Evolutionary conservation across 1,140 invertebrate species (phyloP).

Genomic region (Pectinophora gossypiella): DNA sequence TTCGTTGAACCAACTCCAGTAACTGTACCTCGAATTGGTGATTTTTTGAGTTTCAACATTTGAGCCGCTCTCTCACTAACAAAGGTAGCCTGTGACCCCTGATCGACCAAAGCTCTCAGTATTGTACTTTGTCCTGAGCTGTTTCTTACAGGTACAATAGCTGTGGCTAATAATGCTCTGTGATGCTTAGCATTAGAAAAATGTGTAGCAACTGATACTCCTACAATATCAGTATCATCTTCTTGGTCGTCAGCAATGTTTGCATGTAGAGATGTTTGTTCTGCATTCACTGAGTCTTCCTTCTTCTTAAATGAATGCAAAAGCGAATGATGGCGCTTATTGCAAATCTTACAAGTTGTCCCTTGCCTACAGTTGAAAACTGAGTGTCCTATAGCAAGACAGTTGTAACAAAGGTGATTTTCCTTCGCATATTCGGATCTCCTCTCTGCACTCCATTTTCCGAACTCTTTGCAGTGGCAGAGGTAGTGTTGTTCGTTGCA

Average conservation of each 20-base stretch:
- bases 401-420: conserved; percentile 26
- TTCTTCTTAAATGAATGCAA: conserved; percentile 16
- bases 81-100: conserved; percentile 21
- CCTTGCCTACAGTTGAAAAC: background rate
- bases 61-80: conserved; percentile 21
- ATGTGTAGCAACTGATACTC: background rate
- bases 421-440: conserved; percentile 17
- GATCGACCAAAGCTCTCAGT: conserved; percentile 23
- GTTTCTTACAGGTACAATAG: conserved; percentile 16
- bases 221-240: background rate
- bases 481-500: conserved; percentile 18
- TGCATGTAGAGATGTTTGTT: conserved; percentile 1
- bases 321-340: conserved; percentile 24
- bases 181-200: conserved; percentile 2
- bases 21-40: conserved; percentile 7
- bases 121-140: conserved; percentile 4
- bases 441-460: conserved; percentile 5
- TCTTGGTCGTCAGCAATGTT: background rate
- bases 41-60: conserved; percentile 13
- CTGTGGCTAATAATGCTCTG: conserved; percentile 18
- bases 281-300: background rate
- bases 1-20: conserved; percentile 9
- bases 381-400: background rate
- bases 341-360: conserved; percentile 10
- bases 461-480: conserved; percentile 20